Evolutionary conservation across 2,888 invertebrate genomes (phyloP).

Genomic region (Cephus rjabovi): DNA sequence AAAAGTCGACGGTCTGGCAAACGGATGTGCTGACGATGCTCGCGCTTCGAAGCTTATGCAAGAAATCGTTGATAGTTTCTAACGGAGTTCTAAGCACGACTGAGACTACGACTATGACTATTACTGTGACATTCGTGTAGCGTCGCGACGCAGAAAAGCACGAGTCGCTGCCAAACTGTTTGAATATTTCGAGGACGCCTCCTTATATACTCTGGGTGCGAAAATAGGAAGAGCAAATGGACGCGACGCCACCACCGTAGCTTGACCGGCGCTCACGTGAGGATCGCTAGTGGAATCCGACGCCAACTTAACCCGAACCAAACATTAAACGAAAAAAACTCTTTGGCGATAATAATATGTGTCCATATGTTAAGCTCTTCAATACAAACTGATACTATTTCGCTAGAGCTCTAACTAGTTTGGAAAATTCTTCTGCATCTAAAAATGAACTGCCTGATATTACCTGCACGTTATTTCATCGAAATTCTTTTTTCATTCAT

Average conservation of each 20-base stretch:
- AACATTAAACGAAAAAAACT: background rate
- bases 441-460: background rate
- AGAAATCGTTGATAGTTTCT: background rate
- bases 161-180: conserved; percentile 52
- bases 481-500: background rate
- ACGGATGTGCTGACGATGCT: background rate
- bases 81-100: background rate
- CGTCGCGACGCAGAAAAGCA: conserved; percentile 49
- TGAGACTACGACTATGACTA: background rate
- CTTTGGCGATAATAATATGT: background rate
- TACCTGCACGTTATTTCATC: background rate
- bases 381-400: background rate
- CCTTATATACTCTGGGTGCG: conserved; percentile 48
- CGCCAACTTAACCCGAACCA: conserved; percentile 2
- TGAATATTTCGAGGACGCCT: conserved; percentile 50
- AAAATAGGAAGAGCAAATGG: conserved; percentile 56
- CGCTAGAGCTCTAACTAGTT: background rate
- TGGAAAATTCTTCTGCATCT: background rate
- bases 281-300: conserved; percentile 7
- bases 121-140: background rate
- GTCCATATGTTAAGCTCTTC: background rate
- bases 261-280: conserved; percentile 37
- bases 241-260: conserved; percentile 17
- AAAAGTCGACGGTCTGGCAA: background rate
- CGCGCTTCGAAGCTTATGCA: background rate